Percentiles rank a stretch among this genome's conserved stretches.
Evolutionary conservation across 2,888 invertebrate species (phyloP).

Genomic region (Tipula lateralis): DNA sequence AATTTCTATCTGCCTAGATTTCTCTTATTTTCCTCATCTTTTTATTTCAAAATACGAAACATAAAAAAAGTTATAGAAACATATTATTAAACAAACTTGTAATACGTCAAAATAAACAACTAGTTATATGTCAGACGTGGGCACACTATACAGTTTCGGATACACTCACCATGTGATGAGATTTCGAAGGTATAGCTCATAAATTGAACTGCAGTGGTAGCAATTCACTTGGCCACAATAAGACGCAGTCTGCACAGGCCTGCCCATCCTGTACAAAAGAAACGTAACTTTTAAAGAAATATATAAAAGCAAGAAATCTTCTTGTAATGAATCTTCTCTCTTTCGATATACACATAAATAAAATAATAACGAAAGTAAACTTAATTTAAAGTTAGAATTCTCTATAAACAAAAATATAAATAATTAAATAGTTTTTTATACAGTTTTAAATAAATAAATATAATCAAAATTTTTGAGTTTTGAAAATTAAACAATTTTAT

Average conservation of each 20-base stretch:
- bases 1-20: neutral
- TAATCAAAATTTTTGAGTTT: neutral
- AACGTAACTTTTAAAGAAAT: neutral
- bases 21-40: neutral
- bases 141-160: neutral
- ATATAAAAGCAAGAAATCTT: neutral
- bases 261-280: neutral
- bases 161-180: too few species aligned
- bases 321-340: neutral
- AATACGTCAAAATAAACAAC: neutral
- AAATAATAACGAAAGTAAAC: slow-evolving; percentile 24
- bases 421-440: neutral
- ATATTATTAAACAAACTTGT: neutral
- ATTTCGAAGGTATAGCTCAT: too few species aligned
- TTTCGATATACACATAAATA: neutral
- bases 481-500: neutral
- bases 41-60: neutral
- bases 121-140: neutral
- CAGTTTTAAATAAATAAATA: neutral
- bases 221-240: too few species aligned
- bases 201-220: too few species aligned
- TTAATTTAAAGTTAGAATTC: slow-evolving; percentile 11
- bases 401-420: neutral
- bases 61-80: neutral
- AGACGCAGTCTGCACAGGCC: neutral